A percentile compares a stretch with the other conserved stretches of the same genome.
These are phyloP conservation scores for Ferdinandea cuprea DNA, from an alignment of 2,888 invertebrate genomes.

Conservation along the genomic window DNA sequence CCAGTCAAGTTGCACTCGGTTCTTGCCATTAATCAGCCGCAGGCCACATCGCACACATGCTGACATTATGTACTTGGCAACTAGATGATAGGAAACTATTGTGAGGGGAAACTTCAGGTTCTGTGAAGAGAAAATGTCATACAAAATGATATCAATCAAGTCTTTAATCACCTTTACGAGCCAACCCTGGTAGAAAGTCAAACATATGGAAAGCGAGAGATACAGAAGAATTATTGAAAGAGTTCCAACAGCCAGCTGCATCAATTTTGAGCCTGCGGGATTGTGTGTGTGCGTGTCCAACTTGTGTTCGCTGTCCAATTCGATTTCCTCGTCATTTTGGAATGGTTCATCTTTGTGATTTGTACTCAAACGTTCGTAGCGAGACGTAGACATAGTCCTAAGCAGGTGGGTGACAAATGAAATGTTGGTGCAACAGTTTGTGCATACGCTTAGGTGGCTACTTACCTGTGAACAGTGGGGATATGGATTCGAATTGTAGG, in stretches of 20 bases:
- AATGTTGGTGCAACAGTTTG: slow-evolving; percentile 63
- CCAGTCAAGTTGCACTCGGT: slow-evolving; percentile 89
- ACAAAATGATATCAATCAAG: not conserved
- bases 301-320: slow-evolving; percentile 76
- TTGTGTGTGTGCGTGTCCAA: slow-evolving; percentile 55
- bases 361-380: slow-evolving; percentile 81
- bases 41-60: slow-evolving; percentile 86
- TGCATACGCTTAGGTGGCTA: not conserved
- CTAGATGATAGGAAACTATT: slow-evolving; percentile 94
- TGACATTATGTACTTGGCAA: slow-evolving; percentile 93
- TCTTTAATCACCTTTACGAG: slow-evolving; percentile 88
- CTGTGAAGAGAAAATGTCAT: slow-evolving; percentile 84
- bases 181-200: slow-evolving; percentile 98
- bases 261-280: slow-evolving; percentile 78
- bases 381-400: slow-evolving; percentile 77
- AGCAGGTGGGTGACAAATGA: not conserved
- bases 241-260: slow-evolving; percentile 82
- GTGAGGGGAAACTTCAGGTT: slow-evolving; percentile 94
- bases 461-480: slow-evolving; percentile 42
- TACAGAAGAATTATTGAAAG: slow-evolving; percentile 89
- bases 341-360: slow-evolving; percentile 75
- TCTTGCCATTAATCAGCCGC: slow-evolving; percentile 84
- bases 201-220: slow-evolving; percentile 95
- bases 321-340: slow-evolving; percentile 79
- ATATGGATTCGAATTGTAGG: slow-evolving; percentile 4